Evolutionary conservation across 1,140 invertebrate species (phyloP), one percentile per base, ranked within the genome.

Genomic region (Drosophila kepulauana): DNA sequence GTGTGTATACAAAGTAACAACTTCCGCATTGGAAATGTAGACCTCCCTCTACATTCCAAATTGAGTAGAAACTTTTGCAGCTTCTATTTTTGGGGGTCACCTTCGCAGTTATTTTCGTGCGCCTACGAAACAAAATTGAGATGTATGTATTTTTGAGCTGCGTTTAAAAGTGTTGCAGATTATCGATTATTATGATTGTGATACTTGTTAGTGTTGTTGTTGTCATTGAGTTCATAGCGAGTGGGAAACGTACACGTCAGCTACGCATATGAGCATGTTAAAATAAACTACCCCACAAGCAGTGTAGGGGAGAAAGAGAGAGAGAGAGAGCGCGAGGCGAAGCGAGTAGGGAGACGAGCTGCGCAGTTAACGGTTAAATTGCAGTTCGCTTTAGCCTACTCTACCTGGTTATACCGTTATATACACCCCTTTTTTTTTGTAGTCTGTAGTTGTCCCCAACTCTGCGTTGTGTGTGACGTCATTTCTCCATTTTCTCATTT

Each of bases 51-150:
- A 41, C 57, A 25, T 6, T 5, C 56, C 16, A 16, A 5, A 3
- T 20, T 10, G 33, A 15, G 16, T 33, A 45, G 28, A 52, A 72
- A 56, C 25, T 41, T 71, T 78, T 75, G 56, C 81, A 80, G 77
- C 81, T 52, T 43, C 20, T 28, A 51, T 56, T 68, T 78, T 71
- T 85, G 52, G 70, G 75, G 82, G 82, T 81, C 82, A 86, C 82
- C 78, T 86, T 88, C 51, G 84, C 67, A 35, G 25, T 8, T 38
- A 58, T 33, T 63, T 7, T 43, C 25, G 25, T 30, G 5, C 25
- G 20, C 51, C 51, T 16, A 54, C 51, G n/a, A 20, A 25, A 25
- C 20, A 25, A 10, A 30, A 28, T n/a, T 59, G 41, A 41, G 59
- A 38, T 16, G 16, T 52, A 38, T 16, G 16, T 52, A 58, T 66